A percentile compares a stretch with the other conserved stretches of the same genome.
phyloP scores from a whole-genome alignment of 2,797 vertebrate genomes.

The Falco novaeseelandiae region DNA sequence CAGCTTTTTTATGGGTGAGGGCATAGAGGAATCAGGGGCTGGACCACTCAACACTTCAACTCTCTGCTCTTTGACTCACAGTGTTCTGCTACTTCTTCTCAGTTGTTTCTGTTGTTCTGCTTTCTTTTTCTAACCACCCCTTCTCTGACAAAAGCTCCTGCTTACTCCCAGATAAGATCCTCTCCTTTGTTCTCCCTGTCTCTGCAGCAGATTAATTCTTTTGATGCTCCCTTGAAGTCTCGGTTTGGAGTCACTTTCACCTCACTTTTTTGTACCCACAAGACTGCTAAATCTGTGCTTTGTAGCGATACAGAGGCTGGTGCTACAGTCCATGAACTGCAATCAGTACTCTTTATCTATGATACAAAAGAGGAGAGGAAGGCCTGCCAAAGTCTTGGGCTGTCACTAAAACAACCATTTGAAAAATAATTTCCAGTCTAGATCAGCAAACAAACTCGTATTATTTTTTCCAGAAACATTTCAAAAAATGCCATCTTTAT shows the following conservation, averaged over 20 bases:
- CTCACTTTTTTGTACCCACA: neutral
- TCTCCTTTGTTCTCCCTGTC: neutral
- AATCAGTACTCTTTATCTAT: neutral
- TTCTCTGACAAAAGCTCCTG: neutral
- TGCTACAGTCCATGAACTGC: neutral
- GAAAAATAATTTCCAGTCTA: neutral
- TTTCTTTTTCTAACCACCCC: neutral
- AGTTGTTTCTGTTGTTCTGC: neutral
- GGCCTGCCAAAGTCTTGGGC: neutral
- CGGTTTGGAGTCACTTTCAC: neutral
- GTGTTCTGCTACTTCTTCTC: neutral
- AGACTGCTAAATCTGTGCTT: neutral
- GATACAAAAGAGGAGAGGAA: neutral
- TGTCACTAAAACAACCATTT: neutral
- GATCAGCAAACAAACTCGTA: neutral
- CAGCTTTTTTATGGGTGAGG: neutral
- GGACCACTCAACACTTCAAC: neutral
- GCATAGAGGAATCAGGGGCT: neutral
- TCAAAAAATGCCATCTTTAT: neutral
- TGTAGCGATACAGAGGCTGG: neutral
- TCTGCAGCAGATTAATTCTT: neutral
- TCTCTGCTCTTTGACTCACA: neutral
- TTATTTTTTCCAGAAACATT: neutral
- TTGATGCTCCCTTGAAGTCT: neutral
- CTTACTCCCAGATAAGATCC: neutral